These are phyloP conservation scores for Halcyon badia DNA, from an alignment of 2,797 vertebrate genomes.

Conservation along the genomic window DNA sequence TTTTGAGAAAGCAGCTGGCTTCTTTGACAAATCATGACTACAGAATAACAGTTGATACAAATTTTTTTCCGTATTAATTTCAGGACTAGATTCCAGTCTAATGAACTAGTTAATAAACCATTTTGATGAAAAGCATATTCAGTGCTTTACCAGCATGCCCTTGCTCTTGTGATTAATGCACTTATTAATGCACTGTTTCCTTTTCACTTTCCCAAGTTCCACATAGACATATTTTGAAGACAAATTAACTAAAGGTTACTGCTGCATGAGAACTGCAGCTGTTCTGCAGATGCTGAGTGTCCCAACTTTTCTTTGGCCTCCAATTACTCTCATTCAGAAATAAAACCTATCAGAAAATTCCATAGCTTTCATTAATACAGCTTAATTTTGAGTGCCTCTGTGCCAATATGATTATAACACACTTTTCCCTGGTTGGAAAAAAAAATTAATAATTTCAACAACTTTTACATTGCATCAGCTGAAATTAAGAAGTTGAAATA, in stretches of 20 bases:
- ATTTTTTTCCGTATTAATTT: not conserved
- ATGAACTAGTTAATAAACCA: constrained; percentile 38
- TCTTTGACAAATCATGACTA: not conserved
- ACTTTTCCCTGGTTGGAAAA: not conserved
- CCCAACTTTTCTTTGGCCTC: not conserved
- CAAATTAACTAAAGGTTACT: constrained; percentile 63
- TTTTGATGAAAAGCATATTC: constrained; percentile 55
- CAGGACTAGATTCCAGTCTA: constrained; percentile 15
- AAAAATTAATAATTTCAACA: not conserved
- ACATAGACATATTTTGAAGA: constrained; percentile 61
- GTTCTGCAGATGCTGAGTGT: constrained; percentile 48
- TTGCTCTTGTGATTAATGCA: constrained; percentile 49
- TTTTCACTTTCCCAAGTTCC: constrained; percentile 59
- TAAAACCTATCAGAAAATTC: not conserved
- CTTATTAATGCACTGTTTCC: constrained; percentile 34
- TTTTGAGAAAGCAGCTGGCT: not conserved
- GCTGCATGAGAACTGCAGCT: constrained; percentile 57
- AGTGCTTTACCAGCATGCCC: not conserved
- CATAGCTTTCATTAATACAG: not conserved
- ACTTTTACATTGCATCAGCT: constrained; percentile 15
- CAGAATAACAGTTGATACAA: not conserved
- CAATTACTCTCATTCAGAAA: not conserved
- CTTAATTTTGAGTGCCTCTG: not conserved
- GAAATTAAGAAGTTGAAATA: constrained; percentile 28
- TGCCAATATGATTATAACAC: not conserved